Conservation (phyloP, 2,113 vertebrate genomes). For the Chloropsis cyanopogon region DNA sequence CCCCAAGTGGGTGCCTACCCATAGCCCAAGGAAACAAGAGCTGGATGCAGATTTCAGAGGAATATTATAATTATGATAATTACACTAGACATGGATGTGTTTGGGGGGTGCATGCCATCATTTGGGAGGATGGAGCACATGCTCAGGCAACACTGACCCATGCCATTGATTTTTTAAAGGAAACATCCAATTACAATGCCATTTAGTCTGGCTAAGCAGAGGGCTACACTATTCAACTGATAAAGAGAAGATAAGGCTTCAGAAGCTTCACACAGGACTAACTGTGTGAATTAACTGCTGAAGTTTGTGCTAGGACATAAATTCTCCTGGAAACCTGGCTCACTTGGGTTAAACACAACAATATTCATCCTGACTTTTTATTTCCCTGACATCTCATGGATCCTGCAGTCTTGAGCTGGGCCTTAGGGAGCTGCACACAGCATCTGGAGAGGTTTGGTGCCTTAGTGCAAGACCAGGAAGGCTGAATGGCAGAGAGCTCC, state of each 20-base stretch:
- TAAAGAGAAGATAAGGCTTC: not conserved
- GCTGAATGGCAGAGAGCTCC: not conserved
- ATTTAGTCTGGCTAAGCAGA: not conserved
- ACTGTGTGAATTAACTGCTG: not conserved
- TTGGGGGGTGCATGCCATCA: not conserved
- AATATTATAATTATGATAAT: not conserved
- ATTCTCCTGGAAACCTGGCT: not conserved
- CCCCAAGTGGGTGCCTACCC: not conserved
- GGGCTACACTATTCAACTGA: not conserved
- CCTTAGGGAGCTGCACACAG: not conserved
- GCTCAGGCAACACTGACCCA: not conserved
- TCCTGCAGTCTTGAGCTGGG: not conserved
- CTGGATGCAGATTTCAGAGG: not conserved
- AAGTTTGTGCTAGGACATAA: not conserved
- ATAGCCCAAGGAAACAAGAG: not conserved
- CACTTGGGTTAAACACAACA: rapidly evolving
- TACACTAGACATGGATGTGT: not conserved
- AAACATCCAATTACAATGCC: not conserved
- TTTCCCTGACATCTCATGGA: not conserved
- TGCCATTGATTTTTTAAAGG: not conserved
- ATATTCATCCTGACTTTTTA: not conserved
- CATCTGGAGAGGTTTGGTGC: not conserved
- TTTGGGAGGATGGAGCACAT: not conserved
- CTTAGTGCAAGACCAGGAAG: not conserved
- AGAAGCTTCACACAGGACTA: not conserved